Percentiles rank a stretch among this genome's conserved stretches.
Conservation (phyloP, 2,888 invertebrate species). For the Hoplodrina blanda region DNA sequence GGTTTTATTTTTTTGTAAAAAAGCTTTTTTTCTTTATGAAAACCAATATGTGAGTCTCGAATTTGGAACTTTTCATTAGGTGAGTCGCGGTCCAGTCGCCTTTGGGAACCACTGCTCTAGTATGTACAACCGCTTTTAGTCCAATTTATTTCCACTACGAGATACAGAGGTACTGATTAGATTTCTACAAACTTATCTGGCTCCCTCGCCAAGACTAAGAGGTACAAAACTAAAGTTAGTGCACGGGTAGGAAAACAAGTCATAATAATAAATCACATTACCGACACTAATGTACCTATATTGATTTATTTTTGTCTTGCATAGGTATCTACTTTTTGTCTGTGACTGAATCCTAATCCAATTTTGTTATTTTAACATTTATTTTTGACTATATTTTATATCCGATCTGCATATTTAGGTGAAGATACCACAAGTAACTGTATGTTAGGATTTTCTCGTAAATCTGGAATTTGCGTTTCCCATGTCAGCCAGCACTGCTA, state of each 20-base stretch:
- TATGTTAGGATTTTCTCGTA: too few relatives aligned
- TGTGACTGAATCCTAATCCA: neutral
- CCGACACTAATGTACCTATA: conserved; percentile 1
- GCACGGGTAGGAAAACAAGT: conserved; percentile 18
- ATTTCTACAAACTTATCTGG: conserved; percentile 10
- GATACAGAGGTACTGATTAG: neutral
- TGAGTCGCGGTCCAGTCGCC: too few relatives aligned
- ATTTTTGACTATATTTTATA: too few relatives aligned
- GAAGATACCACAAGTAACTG: too few relatives aligned
- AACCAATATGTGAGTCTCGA: too few relatives aligned
- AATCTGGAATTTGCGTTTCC: too few relatives aligned
- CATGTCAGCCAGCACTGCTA: neutral
- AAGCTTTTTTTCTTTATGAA: too few relatives aligned
- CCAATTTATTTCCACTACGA: neutral
- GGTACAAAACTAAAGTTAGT: neutral
- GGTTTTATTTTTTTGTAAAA: too few relatives aligned
- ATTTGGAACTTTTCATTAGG: too few relatives aligned
- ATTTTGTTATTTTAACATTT: neutral
- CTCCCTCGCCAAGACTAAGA: neutral
- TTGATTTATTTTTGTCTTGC: conserved; percentile 28
- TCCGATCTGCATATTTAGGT: too few relatives aligned
- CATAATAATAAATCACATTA: conserved; percentile 9
- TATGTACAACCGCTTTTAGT: neutral
- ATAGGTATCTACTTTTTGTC: neutral
- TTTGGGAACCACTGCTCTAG: too few relatives aligned